Base-by-base conservation (phyloP, 1,140 invertebrate species). In the Drosophila leontia region DNA sequence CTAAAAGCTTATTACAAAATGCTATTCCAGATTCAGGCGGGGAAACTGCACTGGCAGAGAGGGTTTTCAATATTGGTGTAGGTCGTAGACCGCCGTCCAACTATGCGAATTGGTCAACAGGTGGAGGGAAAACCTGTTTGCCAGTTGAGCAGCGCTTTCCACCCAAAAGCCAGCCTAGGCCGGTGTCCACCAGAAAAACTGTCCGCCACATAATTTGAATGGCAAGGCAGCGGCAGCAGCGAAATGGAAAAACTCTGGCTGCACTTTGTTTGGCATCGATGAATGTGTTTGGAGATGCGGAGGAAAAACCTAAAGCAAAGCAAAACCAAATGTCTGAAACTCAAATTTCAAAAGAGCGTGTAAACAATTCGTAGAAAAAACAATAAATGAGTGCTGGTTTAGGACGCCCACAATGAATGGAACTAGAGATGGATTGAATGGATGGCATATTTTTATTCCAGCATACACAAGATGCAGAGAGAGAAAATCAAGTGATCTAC, bases 71-170 rank as follows among this genome's bases (percentile, higher is more conserved):
- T 74, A 72, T 85, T 85, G 83, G 69, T 79, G 82, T 85, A 85
- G 82, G 82, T 85, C 82, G 82, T 75, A 81, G 74, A 81, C 82
- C 75, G 82, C 75, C 64, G 82, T 82, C 75, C 67, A 85, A 60
- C 82, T 78, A 82, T 86, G 78, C 78, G 57, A 80, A 75, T 82
- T 87, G 83, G 83, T 68, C 75, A 85, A 86, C 78, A 82, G 79
- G 78, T 77, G 79, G 64, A 69, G 70, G 78, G 70, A 69, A 75
- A 80, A 60, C 76, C 82, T 75, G 84, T 84, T 84, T 85, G 57
- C 44, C 68, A 37, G 34, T 37, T 23, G 34, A 55, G 53, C 51
- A 65, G 68, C 75, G 59, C 70, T 75, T 72, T 74, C 63, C 59
- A 72, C 51, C 37, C 67, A 50, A 72, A 71, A 48, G 65, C 29